A percentile compares a stretch with the other conserved stretches of the same genome.
These are phyloP conservation scores for Larimichthys polyactis DNA, from an alignment of 2,113 vertebrate species.

Conservation along the genomic window DNA sequence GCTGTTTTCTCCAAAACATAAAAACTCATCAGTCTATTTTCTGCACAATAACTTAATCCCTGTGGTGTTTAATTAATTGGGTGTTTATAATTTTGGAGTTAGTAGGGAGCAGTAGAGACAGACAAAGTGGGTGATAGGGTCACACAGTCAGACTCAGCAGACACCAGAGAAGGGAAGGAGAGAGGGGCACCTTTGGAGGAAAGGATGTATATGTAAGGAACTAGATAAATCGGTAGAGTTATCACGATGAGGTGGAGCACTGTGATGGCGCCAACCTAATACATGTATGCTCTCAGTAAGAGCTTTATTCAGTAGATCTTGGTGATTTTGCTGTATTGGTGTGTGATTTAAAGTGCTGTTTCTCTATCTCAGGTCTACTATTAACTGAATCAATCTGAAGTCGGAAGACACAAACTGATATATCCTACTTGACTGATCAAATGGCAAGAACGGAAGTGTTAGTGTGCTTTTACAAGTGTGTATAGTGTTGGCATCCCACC, in stretches of 20 bases:
- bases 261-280: conserved; percentile 34
- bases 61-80: not conserved
- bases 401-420: not conserved
- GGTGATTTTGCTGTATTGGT: not conserved
- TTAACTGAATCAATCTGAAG: conserved; percentile 12
- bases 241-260: conserved; percentile 32
- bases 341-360: conserved; percentile 6
- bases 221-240: conserved; percentile 11
- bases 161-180: conserved; percentile 7
- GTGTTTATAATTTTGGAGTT: conserved; percentile 1
- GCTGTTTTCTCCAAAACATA: conserved; percentile 5
- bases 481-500: not conserved
- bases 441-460: not conserved
- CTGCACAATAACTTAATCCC: conserved; percentile 7
- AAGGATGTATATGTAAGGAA: not conserved
- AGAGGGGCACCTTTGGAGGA: conserved; percentile 29
- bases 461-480: not conserved
- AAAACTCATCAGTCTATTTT: conserved; percentile 7
- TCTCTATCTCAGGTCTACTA: not conserved
- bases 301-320: conserved; percentile 1
- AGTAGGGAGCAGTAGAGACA: conserved; percentile 5
- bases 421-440: not conserved
- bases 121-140: conserved; percentile 11
- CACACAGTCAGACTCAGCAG: conserved; percentile 9
- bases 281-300: conserved; percentile 22